These are phyloP conservation scores for Gryllus longicercus DNA, from an alignment of 2,888 invertebrate species.

Conservation along the genomic window DNA sequence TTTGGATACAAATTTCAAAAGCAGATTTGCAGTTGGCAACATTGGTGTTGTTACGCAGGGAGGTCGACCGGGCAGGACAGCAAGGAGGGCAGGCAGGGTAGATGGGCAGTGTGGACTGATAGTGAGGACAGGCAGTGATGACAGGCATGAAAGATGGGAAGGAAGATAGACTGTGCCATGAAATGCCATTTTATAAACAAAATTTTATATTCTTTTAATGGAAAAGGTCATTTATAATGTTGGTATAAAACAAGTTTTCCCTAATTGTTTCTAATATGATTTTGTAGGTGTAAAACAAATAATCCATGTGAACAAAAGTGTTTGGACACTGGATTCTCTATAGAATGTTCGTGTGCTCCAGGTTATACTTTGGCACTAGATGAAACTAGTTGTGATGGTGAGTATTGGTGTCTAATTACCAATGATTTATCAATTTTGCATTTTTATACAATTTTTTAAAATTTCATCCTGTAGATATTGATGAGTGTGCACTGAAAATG, in stretches of 20 bases:
- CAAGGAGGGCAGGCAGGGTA: too few relatives aligned
- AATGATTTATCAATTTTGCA: background rate
- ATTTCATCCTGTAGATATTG: slow-evolving; percentile 48
- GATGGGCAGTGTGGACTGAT: too few relatives aligned
- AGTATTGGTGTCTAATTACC: slow-evolving; percentile 27
- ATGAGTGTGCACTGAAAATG: slow-evolving; percentile 63
- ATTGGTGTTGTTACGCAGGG: too few relatives aligned
- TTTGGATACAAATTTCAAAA: too few relatives aligned
- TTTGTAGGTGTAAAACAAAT: slow-evolving; percentile 54
- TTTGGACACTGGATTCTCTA: slow-evolving; percentile 62
- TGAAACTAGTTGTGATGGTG: slow-evolving; percentile 62
- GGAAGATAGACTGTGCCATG: too few relatives aligned
- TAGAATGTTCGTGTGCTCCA: slow-evolving; percentile 67
- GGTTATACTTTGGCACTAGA: slow-evolving; percentile 67
- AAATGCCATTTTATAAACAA: too few relatives aligned
- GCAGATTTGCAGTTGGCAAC: too few relatives aligned
- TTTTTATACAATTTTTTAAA: background rate
- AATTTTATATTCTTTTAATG: too few relatives aligned
- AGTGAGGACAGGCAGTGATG: too few relatives aligned
- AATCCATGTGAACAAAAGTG: slow-evolving; percentile 76
- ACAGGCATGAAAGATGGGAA: too few relatives aligned
- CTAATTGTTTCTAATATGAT: slow-evolving; percentile 22
- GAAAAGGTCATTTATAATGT: too few relatives aligned
- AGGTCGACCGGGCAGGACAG: too few relatives aligned
- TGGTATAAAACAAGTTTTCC: background rate